Conservation (phyloP, 2,113 vertebrate species). For the Silurus glanis region DNA sequence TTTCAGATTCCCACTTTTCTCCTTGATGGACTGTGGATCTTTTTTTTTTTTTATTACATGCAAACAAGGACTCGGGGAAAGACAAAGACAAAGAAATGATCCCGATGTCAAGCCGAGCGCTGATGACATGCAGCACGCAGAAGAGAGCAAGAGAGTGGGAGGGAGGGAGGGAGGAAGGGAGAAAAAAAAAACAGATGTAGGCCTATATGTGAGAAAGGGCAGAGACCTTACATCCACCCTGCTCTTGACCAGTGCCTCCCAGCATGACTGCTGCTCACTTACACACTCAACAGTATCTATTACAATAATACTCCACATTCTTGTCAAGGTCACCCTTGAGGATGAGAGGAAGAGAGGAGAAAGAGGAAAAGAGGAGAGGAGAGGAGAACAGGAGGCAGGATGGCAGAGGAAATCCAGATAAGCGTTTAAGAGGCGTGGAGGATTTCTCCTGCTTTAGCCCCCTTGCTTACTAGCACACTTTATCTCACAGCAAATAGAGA, state of each 20-base stretch:
- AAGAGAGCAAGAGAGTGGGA: slow-evolving; percentile 18
- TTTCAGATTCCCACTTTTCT: neutral
- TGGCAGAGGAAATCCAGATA: slow-evolving; percentile 72
- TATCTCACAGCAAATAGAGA: slow-evolving; percentile 64
- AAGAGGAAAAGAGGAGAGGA: neutral
- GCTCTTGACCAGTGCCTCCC: slow-evolving; percentile 54
- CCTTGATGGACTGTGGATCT: neutral
- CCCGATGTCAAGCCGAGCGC: slow-evolving; percentile 42
- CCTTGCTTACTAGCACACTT: slow-evolving; percentile 66
- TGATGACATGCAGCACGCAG: slow-evolving; percentile 28
- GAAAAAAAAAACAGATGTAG: slow-evolving; percentile 23
- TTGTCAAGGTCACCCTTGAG: slow-evolving; percentile 72
- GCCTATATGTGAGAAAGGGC: slow-evolving; percentile 1
- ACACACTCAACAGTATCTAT: slow-evolving; percentile 71
- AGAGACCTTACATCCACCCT: slow-evolving; percentile 11
- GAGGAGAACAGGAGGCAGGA: slow-evolving; percentile 49
- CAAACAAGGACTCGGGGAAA: neutral
- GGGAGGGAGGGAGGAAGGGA: neutral
- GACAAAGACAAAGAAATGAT: slow-evolving; percentile 38
- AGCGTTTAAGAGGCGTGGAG: slow-evolving; percentile 64
- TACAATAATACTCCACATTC: slow-evolving; percentile 76
- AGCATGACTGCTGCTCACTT: slow-evolving; percentile 64
- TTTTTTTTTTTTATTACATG: slow-evolving; percentile 21
- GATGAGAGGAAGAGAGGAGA: too few relatives aligned
- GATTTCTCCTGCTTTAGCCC: slow-evolving; percentile 59